Evolutionary conservation across 2,113 vertebrate genomes (phyloP).

Genomic region (Pseudopipra pipra): DNA sequence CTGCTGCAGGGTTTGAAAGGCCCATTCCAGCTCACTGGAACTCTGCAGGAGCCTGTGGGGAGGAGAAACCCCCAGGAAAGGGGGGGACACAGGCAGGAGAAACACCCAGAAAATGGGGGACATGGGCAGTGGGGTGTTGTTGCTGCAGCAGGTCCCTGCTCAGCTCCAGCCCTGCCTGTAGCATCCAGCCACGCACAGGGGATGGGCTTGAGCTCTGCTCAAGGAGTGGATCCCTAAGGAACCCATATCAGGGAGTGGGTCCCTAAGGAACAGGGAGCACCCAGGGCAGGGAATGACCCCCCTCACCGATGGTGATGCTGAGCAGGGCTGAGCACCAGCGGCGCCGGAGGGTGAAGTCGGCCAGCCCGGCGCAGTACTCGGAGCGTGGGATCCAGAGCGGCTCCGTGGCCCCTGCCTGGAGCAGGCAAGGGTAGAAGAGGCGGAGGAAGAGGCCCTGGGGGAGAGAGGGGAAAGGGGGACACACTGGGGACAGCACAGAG

Average conservation of each 20-base stretch:
- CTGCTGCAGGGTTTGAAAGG: slow-evolving; percentile 53
- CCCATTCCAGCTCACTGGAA: slow-evolving; percentile 74
- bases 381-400: slow-evolving; percentile 73
- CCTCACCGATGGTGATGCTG: slow-evolving; percentile 68
- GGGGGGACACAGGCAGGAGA: rapidly evolving
- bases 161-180: neutral
- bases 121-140: rapidly evolving
- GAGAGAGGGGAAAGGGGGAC: neutral
- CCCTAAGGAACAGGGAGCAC: neutral
- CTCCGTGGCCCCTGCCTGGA: neutral
- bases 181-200: neutral
- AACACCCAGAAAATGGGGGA: neutral
- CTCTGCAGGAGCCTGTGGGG: slow-evolving; percentile 54
- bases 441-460: slow-evolving; percentile 77
- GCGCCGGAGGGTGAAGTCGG: slow-evolving; percentile 12
- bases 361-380: slow-evolving; percentile 67
- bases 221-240: neutral
- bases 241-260: neutral
- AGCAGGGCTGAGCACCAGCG: slow-evolving; percentile 60
- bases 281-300: neutral
- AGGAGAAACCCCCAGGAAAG: neutral
- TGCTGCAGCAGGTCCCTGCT: neutral
- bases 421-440: slow-evolving; percentile 76
- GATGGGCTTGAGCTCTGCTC: rapidly evolving
- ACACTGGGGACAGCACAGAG: neutral